Conservation (phyloP, 2,797 vertebrate species). For the Tragelaphus oryx region DNA sequence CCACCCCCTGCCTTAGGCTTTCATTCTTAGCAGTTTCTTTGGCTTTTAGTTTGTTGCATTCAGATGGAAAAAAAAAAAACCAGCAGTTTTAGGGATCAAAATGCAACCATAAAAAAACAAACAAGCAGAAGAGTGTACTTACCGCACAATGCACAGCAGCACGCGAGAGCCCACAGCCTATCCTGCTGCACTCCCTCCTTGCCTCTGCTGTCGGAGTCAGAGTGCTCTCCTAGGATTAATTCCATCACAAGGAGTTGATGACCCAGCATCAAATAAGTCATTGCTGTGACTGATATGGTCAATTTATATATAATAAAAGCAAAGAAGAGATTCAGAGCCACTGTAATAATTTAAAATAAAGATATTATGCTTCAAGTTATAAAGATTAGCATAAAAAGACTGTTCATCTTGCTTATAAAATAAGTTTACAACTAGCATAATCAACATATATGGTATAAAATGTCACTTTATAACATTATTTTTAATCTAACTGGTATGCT, state of each 20-base stretch:
- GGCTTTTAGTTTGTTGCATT: conserved; percentile 23
- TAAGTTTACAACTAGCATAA: conserved; percentile 17
- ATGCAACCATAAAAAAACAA: background rate
- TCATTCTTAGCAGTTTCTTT: conserved; percentile 8
- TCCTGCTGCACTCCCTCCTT: background rate
- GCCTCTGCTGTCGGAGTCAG: background rate
- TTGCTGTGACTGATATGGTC: conserved; percentile 11
- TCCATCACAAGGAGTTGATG: conserved; percentile 32
- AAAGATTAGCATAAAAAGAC: background rate
- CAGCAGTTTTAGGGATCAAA: conserved; percentile 20
- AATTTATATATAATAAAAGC: conserved; percentile 43
- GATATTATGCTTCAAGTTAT: conserved; percentile 21
- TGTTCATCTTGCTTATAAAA: conserved; percentile 43
- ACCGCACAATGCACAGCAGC: background rate
- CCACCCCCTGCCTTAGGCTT: background rate
- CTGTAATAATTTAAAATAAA: conserved; percentile 30
- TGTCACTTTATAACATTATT: background rate
- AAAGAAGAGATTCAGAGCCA: background rate
- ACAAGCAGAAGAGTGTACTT: background rate
- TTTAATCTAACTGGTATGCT: background rate
- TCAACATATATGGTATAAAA: conserved; percentile 5
- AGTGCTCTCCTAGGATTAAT: conserved; percentile 2
- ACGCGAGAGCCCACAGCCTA: background rate
- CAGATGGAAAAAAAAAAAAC: background rate
- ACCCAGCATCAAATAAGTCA: conserved; percentile 27